phyloP scores from a whole-genome alignment of 2,888 invertebrate genomes.

The Chalcis sispes region DNA sequence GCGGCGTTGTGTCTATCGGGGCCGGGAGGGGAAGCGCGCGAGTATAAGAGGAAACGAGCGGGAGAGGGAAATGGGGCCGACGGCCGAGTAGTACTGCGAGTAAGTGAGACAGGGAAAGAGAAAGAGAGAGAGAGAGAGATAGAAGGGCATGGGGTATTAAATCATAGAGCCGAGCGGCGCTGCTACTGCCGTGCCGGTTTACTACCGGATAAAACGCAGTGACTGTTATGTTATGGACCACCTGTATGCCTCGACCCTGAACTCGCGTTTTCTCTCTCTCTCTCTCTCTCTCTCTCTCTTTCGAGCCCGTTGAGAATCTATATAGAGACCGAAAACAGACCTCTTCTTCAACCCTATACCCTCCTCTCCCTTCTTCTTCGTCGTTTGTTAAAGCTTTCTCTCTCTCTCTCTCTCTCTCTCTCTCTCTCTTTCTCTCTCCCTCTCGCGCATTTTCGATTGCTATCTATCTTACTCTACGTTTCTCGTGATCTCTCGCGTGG shows the following conservation, averaged over 20 bases:
- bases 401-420: background rate
- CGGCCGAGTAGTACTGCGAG: conserved; percentile 30
- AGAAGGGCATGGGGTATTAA: conserved; percentile 70
- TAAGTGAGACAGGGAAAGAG: conserved; percentile 35
- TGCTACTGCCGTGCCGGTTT: conserved; percentile 70
- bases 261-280: conserved; percentile 59
- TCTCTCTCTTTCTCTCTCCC: background rate
- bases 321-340: conserved; percentile 65
- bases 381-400: no score
- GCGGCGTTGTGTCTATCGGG: conserved; percentile 42
- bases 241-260: conserved; percentile 75
- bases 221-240: conserved; percentile 77
- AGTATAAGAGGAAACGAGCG: conserved; percentile 57
- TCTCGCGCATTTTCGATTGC: no score
- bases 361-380: no score
- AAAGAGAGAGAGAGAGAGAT: conserved; percentile 36
- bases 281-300: conserved; percentile 45
- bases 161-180: conserved; percentile 74
- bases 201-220: conserved; percentile 76
- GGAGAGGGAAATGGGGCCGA: conserved; percentile 62
- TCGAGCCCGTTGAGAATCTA: conserved; percentile 67
- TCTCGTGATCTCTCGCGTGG: no score
- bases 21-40: conserved; percentile 10
- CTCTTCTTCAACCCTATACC: conserved; percentile 55
- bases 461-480: no score